Evolutionary conservation across 2,797 vertebrate species (phyloP).

Genomic region (Emys orbicularis): DNA sequence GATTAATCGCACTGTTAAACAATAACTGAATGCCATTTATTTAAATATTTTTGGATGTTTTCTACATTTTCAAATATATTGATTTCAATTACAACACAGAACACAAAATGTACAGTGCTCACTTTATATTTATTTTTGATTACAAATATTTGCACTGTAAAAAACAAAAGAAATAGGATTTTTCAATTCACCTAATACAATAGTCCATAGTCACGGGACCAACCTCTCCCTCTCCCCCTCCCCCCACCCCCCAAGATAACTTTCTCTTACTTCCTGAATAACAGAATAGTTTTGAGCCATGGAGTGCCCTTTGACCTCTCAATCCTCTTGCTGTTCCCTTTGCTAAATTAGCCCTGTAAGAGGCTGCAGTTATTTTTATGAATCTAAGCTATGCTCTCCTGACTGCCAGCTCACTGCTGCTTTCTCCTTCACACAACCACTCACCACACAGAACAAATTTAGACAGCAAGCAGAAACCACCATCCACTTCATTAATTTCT

Average conservation of each 20-base stretch:
- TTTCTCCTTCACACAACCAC: slow-evolving; percentile 76
- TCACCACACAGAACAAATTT: slow-evolving; percentile 82
- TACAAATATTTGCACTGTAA: no score
- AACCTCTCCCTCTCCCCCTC: background rate
- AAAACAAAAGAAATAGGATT: no score
- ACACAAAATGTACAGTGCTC: no score
- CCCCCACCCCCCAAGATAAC: slow-evolving; percentile 47
- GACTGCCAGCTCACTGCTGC: slow-evolving; percentile 68
- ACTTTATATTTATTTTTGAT: no score
- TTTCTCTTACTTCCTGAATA: slow-evolving; percentile 41
- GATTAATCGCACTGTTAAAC: no score
- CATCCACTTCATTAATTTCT: slow-evolving; percentile 81
- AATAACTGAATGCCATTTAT: no score
- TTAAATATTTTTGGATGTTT: no score
- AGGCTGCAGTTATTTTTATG: slow-evolving; percentile 62
- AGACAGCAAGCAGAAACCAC: slow-evolving; percentile 84
- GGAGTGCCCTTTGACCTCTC: slow-evolving; percentile 81
- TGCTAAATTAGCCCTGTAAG: slow-evolving; percentile 85
- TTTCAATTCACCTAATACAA: no score
- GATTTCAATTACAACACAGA: no score
- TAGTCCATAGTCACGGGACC: background rate
- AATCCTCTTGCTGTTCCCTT: slow-evolving; percentile 83
- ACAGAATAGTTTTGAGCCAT: slow-evolving; percentile 79
- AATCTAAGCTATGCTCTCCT: slow-evolving; percentile 62
- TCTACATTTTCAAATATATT: no score